Evolutionary conservation across 23 tunicate genomes (phyloP), one percentile per base, ranked within the genome.

Genomic region (Diplosoma virens): DNA sequence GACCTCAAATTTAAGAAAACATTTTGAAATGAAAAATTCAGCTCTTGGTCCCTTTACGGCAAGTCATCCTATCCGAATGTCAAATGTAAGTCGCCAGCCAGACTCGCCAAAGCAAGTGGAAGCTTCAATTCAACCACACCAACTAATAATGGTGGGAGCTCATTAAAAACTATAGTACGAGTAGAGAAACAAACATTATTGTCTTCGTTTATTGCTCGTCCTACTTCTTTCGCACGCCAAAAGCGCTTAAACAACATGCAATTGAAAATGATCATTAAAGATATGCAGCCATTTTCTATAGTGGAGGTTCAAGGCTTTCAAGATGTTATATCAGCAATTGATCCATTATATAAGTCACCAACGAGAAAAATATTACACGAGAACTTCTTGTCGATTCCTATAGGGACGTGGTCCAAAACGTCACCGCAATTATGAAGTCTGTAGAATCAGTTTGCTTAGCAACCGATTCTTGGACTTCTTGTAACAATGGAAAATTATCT

Each of bases 391-490:
- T 20, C 17, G 24, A 16, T 11, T 16, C 63, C 21, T 55, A 55
- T 20, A 16, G 24, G 24, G 24, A 55, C 21, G 24, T 25, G 5
- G 63, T 55, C 24, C 24, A 55, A 55, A 20, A 55, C 6, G 63
- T 55, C 63, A 55, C 21, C 24, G 6, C 63, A 55, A 4, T 11
- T 11, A 55, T 55, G 21, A 25, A 55, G 24, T 16, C 24, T 55
- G 63, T 20, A 20, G 20, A 55, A 20, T 55, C 63, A 55, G 24
- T 55, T 20, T 55, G 63, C 24, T 55, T 55, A 20, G 20, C 63
- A 55, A 55, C 63, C 5, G 63, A 55, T 55, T 55, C 63, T 16
- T 55, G 63, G 63, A 55, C 63, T 11, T 55, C 63, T n/a, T 11
- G 63, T 55, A 14, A 55, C 63, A 55, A 55, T 25, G 25, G 24